Percentiles rank a stretch among this genome's conserved stretches.
Conservation (phyloP, 2,888 invertebrate genomes). For the Mesochorus sp. region DNA sequence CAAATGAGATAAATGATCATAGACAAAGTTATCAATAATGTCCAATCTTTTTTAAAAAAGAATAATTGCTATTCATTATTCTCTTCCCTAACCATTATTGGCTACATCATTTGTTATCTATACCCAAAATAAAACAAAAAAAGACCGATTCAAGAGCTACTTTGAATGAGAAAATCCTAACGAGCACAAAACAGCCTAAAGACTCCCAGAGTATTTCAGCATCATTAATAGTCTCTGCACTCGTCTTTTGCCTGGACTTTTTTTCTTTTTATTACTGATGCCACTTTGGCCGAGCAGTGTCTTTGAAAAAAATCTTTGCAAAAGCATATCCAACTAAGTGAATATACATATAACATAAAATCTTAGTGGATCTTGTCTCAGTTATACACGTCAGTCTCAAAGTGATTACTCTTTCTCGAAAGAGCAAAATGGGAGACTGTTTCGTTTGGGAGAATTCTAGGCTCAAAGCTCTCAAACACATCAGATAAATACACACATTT, state of each 20-base stretch:
- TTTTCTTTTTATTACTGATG: background rate
- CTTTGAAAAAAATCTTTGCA: slow-evolving; percentile 18
- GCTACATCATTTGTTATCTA: too few relatives aligned
- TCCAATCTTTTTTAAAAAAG: too few relatives aligned
- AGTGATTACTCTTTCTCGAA: slow-evolving; percentile 42
- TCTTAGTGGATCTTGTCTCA: slow-evolving; percentile 9
- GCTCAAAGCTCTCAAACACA: slow-evolving; percentile 16
- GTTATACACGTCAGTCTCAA: slow-evolving; percentile 14
- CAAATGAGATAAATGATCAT: too few relatives aligned
- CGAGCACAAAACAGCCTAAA: background rate
- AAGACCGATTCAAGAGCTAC: too few relatives aligned
- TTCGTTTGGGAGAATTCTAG: slow-evolving; percentile 2
- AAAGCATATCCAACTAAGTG: slow-evolving; percentile 22
- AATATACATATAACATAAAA: background rate
- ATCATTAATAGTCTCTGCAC: background rate
- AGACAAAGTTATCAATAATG: too few relatives aligned
- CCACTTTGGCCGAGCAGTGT: background rate
- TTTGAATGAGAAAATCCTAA: too few relatives aligned
- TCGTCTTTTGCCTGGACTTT: background rate
- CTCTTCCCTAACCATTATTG: too few relatives aligned
- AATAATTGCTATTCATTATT: too few relatives aligned
- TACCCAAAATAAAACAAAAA: too few relatives aligned
- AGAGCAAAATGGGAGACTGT: slow-evolving; percentile 3
- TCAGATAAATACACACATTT: too few relatives aligned
- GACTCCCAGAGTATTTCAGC: background rate